Conservation (phyloP, 2,888 invertebrate species). For the Drosophila atroscutellata region DNA sequence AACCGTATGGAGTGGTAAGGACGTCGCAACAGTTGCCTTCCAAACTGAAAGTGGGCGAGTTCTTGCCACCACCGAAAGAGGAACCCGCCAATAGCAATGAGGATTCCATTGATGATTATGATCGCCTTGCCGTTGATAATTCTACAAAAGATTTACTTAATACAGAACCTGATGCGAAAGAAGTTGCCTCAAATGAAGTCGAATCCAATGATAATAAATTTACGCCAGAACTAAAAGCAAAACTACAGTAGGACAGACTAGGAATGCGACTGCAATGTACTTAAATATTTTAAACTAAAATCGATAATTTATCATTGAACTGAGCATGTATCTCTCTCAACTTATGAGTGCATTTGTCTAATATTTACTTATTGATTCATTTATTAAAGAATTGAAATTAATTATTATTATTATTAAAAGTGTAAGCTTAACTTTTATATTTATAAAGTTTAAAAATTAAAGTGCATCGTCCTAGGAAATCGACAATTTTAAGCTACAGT, state of each 20-base stretch:
- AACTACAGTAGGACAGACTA: too few relatives aligned
- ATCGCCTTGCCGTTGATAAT: background rate
- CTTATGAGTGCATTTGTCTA: background rate
- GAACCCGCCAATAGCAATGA: constrained; percentile 6
- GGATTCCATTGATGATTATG: constrained; percentile 7
- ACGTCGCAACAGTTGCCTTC: background rate
- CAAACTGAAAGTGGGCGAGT: constrained; percentile 7
- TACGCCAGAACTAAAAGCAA: background rate
- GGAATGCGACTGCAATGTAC: too few relatives aligned
- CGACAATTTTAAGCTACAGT: too few relatives aligned
- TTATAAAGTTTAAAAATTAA: background rate
- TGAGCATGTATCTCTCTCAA: background rate
- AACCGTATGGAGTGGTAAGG: background rate
- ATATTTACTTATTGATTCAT: background rate
- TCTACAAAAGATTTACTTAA: background rate
- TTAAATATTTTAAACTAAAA: background rate
- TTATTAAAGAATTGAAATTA: background rate
- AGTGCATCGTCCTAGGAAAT: background rate
- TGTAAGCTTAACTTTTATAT: background rate
- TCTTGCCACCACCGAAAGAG: background rate
- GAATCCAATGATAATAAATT: background rate
- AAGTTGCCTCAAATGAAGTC: background rate
- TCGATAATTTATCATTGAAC: background rate
- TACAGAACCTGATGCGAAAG: background rate
- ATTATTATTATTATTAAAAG: background rate